These are phyloP conservation scores for Salpingus planirostris DNA, from an alignment of 2,888 invertebrate genomes.

Conservation along the genomic window DNA sequence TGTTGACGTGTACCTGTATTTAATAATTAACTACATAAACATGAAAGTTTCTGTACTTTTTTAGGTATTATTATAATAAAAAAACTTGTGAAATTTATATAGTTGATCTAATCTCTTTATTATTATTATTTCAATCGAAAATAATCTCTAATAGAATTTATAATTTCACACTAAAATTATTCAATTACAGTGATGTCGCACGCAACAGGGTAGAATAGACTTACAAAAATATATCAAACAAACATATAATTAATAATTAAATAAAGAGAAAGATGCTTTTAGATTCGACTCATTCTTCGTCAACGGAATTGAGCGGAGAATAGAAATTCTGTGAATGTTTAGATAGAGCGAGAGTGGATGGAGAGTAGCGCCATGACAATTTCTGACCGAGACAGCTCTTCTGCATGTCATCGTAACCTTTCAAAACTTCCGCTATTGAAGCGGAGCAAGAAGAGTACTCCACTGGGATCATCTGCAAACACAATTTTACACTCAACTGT, in stretches of 20 bases:
- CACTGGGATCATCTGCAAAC: slow-evolving; percentile 38
- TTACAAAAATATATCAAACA: not conserved
- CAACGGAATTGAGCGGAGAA: slow-evolving; percentile 7
- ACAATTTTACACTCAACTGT: slow-evolving; percentile 1
- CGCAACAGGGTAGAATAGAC: too few species aligned
- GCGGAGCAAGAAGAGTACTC: slow-evolving; percentile 54
- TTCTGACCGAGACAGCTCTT: slow-evolving; percentile 62
- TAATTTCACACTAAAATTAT: too few species aligned
- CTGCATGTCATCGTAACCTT: slow-evolving; percentile 63
- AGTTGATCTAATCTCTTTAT: too few species aligned
- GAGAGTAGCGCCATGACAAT: slow-evolving; percentile 68
- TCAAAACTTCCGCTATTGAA: slow-evolving; percentile 54
- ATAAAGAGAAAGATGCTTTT: not conserved
- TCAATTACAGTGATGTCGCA: too few species aligned
- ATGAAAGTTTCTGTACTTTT: too few species aligned
- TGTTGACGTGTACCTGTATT: too few species aligned
- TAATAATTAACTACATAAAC: too few species aligned
- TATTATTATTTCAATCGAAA: too few species aligned
- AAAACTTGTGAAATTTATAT: too few species aligned
- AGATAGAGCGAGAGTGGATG: slow-evolving; percentile 49
- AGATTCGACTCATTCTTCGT: slow-evolving; percentile 7
- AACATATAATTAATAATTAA: not conserved
- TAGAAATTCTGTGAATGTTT: slow-evolving; percentile 6
- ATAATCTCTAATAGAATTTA: too few species aligned
- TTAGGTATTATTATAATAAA: too few species aligned